Evolutionary conservation across 2,888 invertebrate species (phyloP), one percentile per base, ranked within the genome.

Genomic region (Urechis unicinctus): DNA sequence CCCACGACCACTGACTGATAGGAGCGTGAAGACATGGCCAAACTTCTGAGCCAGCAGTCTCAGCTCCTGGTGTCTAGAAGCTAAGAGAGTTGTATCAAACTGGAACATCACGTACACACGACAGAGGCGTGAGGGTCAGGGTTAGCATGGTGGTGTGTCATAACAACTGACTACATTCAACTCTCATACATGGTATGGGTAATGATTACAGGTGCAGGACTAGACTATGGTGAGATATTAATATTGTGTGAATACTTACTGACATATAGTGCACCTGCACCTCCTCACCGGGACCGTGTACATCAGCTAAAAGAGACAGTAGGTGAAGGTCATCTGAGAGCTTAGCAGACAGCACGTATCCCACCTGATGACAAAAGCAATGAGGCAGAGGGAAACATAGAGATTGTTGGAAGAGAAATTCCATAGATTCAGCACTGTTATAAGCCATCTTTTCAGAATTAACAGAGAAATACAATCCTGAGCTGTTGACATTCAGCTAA

Each of bases 21-120:
- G 81, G 43, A 91, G 83, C 66, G 86, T 78, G 13, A 85, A 77
- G 29, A 91, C 83, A 69, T 87, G 85, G 5, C 86, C 85, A 77
- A 88, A 86, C 71, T 88, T 88, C 47, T 85, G 81, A 1, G 89
- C 87, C 46, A 91, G 80, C 26, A 85, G 79, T 26, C 68, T 86
- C 41, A 90, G 80, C 73, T 89, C 87, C 67, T 83, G 82, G 54
- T 84, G 82, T 70, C 85, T 83, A n/a, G 84, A 83, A 58, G 84
- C 82, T 53, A 88, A 77, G 13, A 87, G 80, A 62, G 83, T 82
- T 4, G 85, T 71, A 54, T 71, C 70, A 65, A 66, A 69, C 74
- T 74, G 61, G 43, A 66, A 66, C 17, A 25, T 22, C 9, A 36
- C 36, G 36, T 36, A 36, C 9, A 13, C 17, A 9, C 9, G 36